These are phyloP conservation scores for Lordiphosa clarofinis DNA, from an alignment of 1,140 invertebrate species.

Conservation along the genomic window DNA sequence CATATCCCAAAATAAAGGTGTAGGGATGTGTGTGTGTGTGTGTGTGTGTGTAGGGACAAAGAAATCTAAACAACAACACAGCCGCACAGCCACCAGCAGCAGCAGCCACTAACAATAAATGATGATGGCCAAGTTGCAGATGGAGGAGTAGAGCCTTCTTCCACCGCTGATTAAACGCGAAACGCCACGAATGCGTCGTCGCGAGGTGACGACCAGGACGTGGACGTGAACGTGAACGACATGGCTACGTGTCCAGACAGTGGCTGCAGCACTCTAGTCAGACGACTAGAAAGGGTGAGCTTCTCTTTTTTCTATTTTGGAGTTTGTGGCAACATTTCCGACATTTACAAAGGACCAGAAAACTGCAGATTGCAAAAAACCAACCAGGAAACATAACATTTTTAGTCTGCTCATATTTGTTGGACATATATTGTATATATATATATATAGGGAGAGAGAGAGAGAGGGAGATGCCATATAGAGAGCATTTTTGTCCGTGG, in stretches of 20 bases:
- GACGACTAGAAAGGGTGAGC: slow-evolving; percentile 11
- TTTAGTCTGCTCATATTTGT: slow-evolving; percentile 39
- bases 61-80: slow-evolving; percentile 73
- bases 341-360: slow-evolving; percentile 68
- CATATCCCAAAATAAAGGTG: slow-evolving; percentile 35
- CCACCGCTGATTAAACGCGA: slow-evolving; percentile 50
- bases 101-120: slow-evolving; percentile 61
- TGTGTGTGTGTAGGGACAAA: slow-evolving; percentile 42
- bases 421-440: slow-evolving; percentile 13
- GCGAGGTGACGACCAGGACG: slow-evolving; percentile 67
- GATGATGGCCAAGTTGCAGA: slow-evolving; percentile 46
- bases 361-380: slow-evolving; percentile 77
- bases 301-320: slow-evolving; percentile 1
- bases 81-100: slow-evolving; percentile 15
- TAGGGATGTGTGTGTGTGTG: slow-evolving; percentile 5
- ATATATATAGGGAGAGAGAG: too few species aligned
- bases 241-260: slow-evolving; percentile 67
- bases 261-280: slow-evolving; percentile 24
- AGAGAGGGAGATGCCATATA: slow-evolving; percentile 10
- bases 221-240: slow-evolving; percentile 24
- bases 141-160: slow-evolving; percentile 19
- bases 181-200: slow-evolving; percentile 67
- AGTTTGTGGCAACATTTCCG: slow-evolving; percentile 68
- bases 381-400: slow-evolving; percentile 41
- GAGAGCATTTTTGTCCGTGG: slow-evolving; percentile 27